Percentiles rank a stretch among this genome's conserved stretches.
These are phyloP conservation scores for Acipenser ruthenus DNA, from an alignment of 2,797 vertebrate genomes.

Conservation along the genomic window DNA sequence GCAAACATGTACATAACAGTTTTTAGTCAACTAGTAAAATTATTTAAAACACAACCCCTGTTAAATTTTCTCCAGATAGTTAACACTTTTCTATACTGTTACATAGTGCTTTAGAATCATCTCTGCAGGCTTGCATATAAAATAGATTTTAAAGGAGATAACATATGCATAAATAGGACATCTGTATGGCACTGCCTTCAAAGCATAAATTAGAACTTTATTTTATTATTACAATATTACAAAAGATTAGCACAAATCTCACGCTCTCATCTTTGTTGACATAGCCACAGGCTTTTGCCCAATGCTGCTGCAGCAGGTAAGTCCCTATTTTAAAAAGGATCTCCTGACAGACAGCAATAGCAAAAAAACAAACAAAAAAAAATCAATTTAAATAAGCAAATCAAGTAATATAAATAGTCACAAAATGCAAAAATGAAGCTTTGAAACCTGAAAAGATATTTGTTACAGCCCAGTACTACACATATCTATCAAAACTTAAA, in stretches of 20 bases:
- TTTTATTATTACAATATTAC: slow-evolving; percentile 60
- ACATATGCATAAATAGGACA: neutral
- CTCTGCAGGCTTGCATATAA: neutral
- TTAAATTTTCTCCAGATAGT: slow-evolving; percentile 20
- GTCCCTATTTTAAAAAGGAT: slow-evolving; percentile 50
- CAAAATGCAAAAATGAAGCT: slow-evolving; percentile 73
- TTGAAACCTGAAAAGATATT: slow-evolving; percentile 54
- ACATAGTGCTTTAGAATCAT: neutral
- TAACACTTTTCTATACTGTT: slow-evolving; percentile 1
- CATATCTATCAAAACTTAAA: slow-evolving; percentile 72
- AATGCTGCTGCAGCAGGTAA: slow-evolving; percentile 55
- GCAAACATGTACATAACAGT: slow-evolving; percentile 10
- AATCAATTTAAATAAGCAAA: slow-evolving; percentile 63
- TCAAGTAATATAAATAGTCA: slow-evolving; percentile 87
- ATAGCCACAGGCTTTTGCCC: slow-evolving; percentile 64
- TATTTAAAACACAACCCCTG: slow-evolving; percentile 22
- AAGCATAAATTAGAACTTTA: slow-evolving; percentile 95
- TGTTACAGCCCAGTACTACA: slow-evolving; percentile 77
- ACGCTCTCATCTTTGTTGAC: slow-evolving; percentile 73
- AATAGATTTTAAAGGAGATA: neutral
- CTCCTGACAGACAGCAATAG: slow-evolving; percentile 49
- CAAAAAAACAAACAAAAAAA: slow-evolving; percentile 46
- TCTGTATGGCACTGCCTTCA: slow-evolving; percentile 25
- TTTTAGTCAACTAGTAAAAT: slow-evolving; percentile 17
- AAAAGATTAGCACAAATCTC: slow-evolving; percentile 96